These are phyloP conservation scores for Sphaerophoria rueppellii DNA, from an alignment of 2,888 invertebrate species.

Conservation along the genomic window DNA sequence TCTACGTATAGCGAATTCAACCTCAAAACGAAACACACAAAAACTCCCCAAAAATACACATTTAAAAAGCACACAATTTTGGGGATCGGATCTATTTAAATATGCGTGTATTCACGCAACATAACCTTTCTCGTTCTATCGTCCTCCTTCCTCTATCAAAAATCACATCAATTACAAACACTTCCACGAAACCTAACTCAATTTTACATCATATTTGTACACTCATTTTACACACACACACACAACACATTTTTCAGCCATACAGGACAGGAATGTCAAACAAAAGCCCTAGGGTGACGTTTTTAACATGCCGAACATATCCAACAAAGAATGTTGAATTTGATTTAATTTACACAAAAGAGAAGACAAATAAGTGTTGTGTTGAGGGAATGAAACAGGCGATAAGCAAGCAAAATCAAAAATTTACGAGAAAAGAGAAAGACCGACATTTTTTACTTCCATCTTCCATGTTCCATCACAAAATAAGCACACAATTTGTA, in stretches of 20 bases:
- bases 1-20: background rate
- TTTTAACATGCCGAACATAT: conserved; percentile 58
- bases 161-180: conserved; percentile 23
- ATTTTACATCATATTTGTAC: background rate
- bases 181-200: conserved; percentile 5
- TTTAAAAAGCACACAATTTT: conserved; percentile 8
- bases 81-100: background rate
- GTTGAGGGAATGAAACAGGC: conserved; percentile 36
- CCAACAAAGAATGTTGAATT: conserved; percentile 54
- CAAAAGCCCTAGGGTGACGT: conserved; percentile 16
- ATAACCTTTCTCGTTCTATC: background rate
- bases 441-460: conserved; percentile 50
- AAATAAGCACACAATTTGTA: conserved; percentile 42
- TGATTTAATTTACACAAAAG: conserved; percentile 47
- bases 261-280: conserved; percentile 32
- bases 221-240: conserved; percentile 2
- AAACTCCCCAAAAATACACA: background rate
- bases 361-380: conserved; percentile 15
- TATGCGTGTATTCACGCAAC: background rate
- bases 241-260: background rate
- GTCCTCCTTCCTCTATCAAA: background rate
- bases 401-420: conserved; percentile 9
- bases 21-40: background rate
- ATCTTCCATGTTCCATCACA: too few species aligned
- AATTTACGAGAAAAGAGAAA: conserved; percentile 63